Percentiles rank a stretch among this genome's conserved stretches.
Evolutionary conservation across 1,140 invertebrate species (phyloP).

Genomic region (Hylyphantes graminicola): DNA sequence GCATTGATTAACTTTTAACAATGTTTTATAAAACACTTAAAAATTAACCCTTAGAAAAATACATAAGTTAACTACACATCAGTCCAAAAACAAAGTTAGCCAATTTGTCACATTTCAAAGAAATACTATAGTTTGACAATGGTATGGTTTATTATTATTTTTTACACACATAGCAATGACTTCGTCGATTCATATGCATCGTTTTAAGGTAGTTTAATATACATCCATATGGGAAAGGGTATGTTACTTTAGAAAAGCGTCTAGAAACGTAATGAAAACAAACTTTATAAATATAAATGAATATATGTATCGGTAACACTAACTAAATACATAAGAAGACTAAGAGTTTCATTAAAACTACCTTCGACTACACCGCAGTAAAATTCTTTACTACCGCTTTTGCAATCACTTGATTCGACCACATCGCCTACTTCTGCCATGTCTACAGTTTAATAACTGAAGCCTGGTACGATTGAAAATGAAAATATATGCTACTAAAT

Average conservation of each 20-base stretch:
- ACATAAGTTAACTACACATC: too few species aligned
- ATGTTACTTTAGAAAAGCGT: background rate
- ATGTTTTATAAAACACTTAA: too few species aligned
- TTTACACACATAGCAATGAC: background rate
- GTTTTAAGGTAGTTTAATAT: background rate
- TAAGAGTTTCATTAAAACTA: background rate
- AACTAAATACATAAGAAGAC: background rate
- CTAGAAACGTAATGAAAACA: background rate
- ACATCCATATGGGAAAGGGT: background rate
- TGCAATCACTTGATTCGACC: conserved; percentile 19
- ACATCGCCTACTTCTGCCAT: conserved; percentile 43
- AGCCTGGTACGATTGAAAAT: too few species aligned
- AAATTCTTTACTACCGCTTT: conserved; percentile 28
- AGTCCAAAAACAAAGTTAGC: background rate
- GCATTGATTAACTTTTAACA: too few species aligned
- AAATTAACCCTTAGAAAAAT: too few species aligned
- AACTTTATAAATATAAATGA: too few species aligned
- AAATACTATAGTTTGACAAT: background rate
- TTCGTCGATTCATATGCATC: background rate
- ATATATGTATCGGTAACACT: background rate
- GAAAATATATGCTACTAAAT: too few species aligned
- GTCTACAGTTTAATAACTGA: background rate
- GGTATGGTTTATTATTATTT: background rate
- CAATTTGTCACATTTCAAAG: background rate
- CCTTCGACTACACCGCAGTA: conserved; percentile 40